Evolutionary conservation across 2,888 invertebrate genomes (phyloP).

Genomic region (Augochlorella aurata): DNA sequence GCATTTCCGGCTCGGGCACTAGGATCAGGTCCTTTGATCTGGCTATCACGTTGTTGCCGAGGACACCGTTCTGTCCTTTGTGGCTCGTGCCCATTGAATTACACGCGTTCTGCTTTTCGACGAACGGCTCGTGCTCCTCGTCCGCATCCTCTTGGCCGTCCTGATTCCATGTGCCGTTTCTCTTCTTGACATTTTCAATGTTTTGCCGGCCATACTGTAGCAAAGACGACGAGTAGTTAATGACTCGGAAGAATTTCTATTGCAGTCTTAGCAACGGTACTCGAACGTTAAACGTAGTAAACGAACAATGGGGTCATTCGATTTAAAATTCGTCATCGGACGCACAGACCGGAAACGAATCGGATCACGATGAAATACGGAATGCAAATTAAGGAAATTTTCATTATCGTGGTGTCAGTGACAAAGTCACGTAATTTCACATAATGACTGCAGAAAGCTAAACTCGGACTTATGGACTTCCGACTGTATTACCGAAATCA

Average conservation of each 20-base stretch:
- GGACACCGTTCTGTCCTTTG: conserved; percentile 70
- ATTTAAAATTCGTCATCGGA: background rate
- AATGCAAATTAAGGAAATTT: background rate
- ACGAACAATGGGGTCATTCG: background rate
- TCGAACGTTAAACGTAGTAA: background rate
- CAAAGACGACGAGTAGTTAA: conserved; percentile 31
- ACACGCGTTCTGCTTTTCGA: conserved; percentile 57
- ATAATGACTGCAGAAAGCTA: background rate
- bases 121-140: conserved; percentile 80
- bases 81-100: conserved; percentile 50
- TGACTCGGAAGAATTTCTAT: background rate
- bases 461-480: background rate
- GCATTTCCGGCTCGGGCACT: conserved; percentile 87
- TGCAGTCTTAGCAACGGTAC: background rate
- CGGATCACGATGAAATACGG: background rate
- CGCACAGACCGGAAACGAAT: background rate
- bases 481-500: background rate
- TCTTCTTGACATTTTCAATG: conserved; percentile 81
- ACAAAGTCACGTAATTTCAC: background rate
- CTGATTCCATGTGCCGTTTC: conserved; percentile 82
- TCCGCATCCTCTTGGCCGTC: conserved; percentile 83
- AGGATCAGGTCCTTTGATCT: conserved; percentile 88
- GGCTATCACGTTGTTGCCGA: conserved; percentile 87
- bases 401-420: background rate
- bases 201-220: conserved; percentile 92